Evolutionary conservation across 2,888 invertebrate species (phyloP).

Genomic region (Xanthorhoe spadicearia): DNA sequence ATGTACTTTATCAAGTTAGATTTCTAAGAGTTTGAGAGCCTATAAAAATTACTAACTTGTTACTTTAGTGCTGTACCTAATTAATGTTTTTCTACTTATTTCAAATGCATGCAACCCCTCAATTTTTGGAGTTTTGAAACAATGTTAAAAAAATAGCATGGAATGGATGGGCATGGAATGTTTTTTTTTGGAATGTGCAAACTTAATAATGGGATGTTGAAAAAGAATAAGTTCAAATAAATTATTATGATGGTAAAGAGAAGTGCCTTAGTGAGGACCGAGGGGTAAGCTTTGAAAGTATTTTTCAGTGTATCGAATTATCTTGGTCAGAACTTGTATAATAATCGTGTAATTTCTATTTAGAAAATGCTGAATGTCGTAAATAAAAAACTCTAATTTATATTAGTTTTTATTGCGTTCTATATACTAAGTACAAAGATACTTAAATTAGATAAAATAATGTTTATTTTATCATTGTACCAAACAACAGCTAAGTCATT

Average conservation of each 20-base stretch:
- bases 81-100: background rate
- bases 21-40: constrained; percentile 34
- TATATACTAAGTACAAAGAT: background rate
- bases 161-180: background rate
- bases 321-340: constrained; percentile 9
- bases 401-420: constrained; percentile 18
- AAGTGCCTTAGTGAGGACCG: constrained; percentile 56
- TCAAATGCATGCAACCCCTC: constrained; percentile 8
- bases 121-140: constrained; percentile 10
- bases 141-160: constrained; percentile 1
- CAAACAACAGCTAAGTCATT: too few relatives aligned
- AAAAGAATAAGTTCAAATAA: background rate
- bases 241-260: constrained; percentile 44
- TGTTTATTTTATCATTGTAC: background rate
- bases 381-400: constrained; percentile 32
- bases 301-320: constrained; percentile 20
- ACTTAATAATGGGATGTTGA: background rate
- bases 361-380: constrained; percentile 24
- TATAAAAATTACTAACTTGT: constrained; percentile 21
- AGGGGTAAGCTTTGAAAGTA: constrained; percentile 42
- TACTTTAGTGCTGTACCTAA: background rate
- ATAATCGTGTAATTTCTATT: constrained; percentile 14
- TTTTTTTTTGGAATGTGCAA: background rate
- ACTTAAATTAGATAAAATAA: background rate
- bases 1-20: constrained; percentile 48